Evolutionary conservation across 2,888 invertebrate species (phyloP), one percentile per base, ranked within the genome.

Genomic region (Endotricha flammealis): DNA sequence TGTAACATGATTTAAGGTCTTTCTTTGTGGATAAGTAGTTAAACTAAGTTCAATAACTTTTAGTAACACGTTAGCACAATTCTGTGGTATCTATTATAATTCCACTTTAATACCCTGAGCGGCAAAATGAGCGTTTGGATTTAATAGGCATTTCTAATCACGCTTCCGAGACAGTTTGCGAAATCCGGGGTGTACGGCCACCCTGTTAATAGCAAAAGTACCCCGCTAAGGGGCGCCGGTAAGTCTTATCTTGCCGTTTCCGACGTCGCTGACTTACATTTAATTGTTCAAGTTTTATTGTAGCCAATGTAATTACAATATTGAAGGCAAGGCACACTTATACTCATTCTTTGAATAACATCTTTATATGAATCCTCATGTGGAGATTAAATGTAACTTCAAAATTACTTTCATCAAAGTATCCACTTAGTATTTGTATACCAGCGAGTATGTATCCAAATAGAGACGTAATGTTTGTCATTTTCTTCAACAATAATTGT

Each of bases 241-340:
- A 69, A 72, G 70, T 74, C 78, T 81, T 82, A 82, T 82, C 81
- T 79, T 54, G 59, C 65, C 60, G 62, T 64, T 64, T 59, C 73
- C 74, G 63, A 66, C 70, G 66, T 59, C 74, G 64, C 65, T 67
- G 72, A 78, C 71, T 81, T 74, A 78, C 77, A 73, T 82, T 81
- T 82, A 82, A 83, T 77, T 82, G 82, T 80, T 66, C 69, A 83
- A 83, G 80, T 83, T 82, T 77, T 80, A 83, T 76, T 81, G 68
- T 73, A 69, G 66, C 66, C 61, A 59, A 64, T 71, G 69, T 73
- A 73, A 76, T 74, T 74, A 70, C 70, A 72, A 68, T 74, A 75
- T 74, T 68, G 65, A 59, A 63, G 64, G 59, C 64, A 60, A 61
- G 61, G 63, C 64, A 64, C 22, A 29, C 63, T 63, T 67, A 67